Conservation (phyloP, 2,113 vertebrate genomes). For the Gracilinanus agilis region DNA sequence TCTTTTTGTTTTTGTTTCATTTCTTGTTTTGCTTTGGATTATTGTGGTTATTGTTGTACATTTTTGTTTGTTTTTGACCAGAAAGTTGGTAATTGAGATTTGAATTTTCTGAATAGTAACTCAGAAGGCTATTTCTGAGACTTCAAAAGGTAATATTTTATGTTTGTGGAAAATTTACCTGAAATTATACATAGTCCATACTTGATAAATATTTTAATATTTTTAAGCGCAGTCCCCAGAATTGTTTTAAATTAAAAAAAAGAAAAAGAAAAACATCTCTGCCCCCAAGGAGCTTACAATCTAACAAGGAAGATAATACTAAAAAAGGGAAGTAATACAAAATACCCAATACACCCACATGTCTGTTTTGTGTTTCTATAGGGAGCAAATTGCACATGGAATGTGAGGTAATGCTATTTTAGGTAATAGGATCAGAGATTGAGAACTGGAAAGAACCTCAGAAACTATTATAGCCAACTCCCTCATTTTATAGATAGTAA, state of each 20-base stretch:
- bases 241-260: background rate
- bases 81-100: background rate
- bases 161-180: background rate
- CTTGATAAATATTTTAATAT: background rate
- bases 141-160: background rate
- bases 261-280: background rate
- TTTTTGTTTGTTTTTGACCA: background rate
- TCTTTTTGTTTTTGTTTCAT: background rate
- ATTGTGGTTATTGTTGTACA: background rate
- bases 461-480: background rate
- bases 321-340: background rate
- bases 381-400: background rate
- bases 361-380: background rate
- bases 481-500: background rate
- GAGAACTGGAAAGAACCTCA: background rate
- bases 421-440: background rate
- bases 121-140: background rate
- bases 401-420: background rate
- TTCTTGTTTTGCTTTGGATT: background rate
- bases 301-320: background rate
- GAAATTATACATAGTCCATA: background rate
- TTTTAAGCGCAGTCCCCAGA: background rate
- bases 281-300: background rate
- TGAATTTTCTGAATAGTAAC: background rate
- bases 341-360: background rate